Conservation (phyloP, 2,888 invertebrate species). For the Margaritifera margaritifera region DNA sequence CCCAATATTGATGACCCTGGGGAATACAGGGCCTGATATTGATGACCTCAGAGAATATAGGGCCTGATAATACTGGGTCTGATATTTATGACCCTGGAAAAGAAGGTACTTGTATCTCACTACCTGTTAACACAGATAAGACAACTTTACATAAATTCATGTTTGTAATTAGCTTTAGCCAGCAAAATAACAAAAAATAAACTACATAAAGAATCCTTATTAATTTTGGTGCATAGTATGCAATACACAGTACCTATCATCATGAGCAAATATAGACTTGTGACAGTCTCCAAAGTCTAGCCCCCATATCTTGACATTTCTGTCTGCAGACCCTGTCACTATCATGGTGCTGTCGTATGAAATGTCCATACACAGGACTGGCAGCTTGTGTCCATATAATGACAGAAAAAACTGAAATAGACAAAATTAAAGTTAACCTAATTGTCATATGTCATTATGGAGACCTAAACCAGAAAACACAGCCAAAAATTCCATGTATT, state of each 20-base stretch:
- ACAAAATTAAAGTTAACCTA: constrained; percentile 8
- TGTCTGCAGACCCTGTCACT: constrained; percentile 95
- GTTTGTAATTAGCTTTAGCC: neutral
- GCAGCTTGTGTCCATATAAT: constrained; percentile 96
- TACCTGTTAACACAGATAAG: neutral
- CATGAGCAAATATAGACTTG: constrained; percentile 93
- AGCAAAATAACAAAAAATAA: neutral
- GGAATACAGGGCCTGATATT: too few relatives aligned
- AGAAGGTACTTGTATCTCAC: neutral
- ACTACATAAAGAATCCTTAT: too few relatives aligned
- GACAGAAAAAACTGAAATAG: constrained; percentile 87
- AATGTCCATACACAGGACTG: constrained; percentile 94
- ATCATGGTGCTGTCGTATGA: constrained; percentile 84
- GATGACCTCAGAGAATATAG: too few relatives aligned
- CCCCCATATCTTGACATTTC: constrained; percentile 98
- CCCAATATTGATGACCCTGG: too few relatives aligned
- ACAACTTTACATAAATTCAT: neutral
- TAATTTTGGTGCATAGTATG: too few relatives aligned
- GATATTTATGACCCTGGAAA: neutral
- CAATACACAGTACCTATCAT: constrained; percentile 78
- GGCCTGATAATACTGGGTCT: too few relatives aligned
- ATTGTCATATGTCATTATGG: too few relatives aligned
- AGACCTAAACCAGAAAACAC: too few relatives aligned
- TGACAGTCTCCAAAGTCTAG: constrained; percentile 99
- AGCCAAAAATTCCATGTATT: too few relatives aligned